A percentile compares a stretch with the other conserved stretches of the same genome.
Evolutionary conservation across 2,113 vertebrate species (phyloP).

Genomic region (Beaufortia kweichowensis): DNA sequence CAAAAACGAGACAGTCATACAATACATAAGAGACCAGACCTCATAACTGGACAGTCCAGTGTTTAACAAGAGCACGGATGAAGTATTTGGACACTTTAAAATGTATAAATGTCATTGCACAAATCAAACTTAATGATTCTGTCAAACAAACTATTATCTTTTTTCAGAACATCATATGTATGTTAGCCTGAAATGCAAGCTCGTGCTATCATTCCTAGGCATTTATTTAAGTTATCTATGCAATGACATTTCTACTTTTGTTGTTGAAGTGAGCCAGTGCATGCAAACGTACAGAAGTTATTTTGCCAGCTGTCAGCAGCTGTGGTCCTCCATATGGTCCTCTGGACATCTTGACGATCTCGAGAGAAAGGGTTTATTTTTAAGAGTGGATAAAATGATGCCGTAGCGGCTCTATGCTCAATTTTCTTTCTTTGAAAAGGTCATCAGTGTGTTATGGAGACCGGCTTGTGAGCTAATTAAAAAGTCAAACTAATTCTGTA

Average conservation of each 20-base stretch:
- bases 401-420: conserved; percentile 16
- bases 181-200: too few relatives aligned
- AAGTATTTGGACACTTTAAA: too few relatives aligned
- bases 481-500: conserved; percentile 57
- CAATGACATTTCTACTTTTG: too few relatives aligned
- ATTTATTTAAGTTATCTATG: too few relatives aligned
- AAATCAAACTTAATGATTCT: too few relatives aligned
- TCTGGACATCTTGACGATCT: conserved; percentile 3
- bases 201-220: too few relatives aligned
- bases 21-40: background rate
- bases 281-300: background rate
- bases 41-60: background rate
- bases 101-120: too few relatives aligned
- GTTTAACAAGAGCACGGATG: background rate
- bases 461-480: conserved; percentile 59
- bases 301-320: conserved; percentile 14
- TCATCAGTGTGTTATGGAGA: conserved; percentile 51
- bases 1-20: conserved; percentile 1
- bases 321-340: conserved; percentile 6
- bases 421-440: conserved; percentile 51
- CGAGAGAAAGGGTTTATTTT: conserved; percentile 41
- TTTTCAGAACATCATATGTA: too few relatives aligned
- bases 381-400: conserved; percentile 13
- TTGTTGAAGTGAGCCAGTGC: background rate
- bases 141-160: too few relatives aligned